phyloP scores from a whole-genome alignment of 2,797 vertebrate genomes.

The Sebastes dallii region DNA sequence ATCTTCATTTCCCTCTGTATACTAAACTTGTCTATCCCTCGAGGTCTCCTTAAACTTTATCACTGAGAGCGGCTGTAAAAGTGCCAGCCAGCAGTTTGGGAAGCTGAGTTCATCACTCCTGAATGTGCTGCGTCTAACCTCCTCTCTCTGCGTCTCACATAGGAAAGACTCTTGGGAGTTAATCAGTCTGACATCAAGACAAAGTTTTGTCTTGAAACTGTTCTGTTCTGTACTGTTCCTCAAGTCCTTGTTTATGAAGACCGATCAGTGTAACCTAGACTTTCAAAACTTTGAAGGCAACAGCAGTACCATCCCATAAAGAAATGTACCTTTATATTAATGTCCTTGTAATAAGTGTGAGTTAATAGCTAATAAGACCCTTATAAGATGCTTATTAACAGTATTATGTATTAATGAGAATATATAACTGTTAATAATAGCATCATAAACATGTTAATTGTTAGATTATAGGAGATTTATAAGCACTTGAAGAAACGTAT shows the following conservation, averaged over 20 bases:
- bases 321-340: neutral
- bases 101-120: slow-evolving; percentile 2
- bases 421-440: no score
- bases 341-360: rapidly evolving
- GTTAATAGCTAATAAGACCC: no score
- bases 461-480: no score
- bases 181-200: neutral
- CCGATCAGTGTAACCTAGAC: no score
- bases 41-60: neutral
- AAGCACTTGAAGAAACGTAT: no score
- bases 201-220: neutral
- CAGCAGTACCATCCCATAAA: neutral
- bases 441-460: no score
- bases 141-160: neutral
- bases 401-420: no score
- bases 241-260: neutral
- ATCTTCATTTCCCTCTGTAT: neutral
- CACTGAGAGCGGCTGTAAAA: neutral
- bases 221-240: neutral
- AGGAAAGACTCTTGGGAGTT: neutral
- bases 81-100: neutral
- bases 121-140: neutral
- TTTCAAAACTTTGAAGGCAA: neutral
- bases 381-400: no score
- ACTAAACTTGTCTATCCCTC: slow-evolving; percentile 1